Conservation (phyloP, 1,140 invertebrate genomes). For the Cotesia chilonis region DNA sequence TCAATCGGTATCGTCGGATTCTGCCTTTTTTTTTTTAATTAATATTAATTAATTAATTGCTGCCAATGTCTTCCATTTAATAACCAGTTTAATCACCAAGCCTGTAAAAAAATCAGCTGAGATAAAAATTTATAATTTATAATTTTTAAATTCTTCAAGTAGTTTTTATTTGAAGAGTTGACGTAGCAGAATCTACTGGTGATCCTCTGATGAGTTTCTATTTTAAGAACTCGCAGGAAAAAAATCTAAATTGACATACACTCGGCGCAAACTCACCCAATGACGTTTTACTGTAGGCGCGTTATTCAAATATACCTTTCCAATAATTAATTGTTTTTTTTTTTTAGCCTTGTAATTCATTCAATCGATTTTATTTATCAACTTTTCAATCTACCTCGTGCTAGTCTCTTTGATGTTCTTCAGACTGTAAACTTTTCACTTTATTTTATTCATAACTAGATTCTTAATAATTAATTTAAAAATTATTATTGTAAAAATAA, state of each 20-base stretch:
- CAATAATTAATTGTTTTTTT: background rate
- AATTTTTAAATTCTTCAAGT: too few species aligned
- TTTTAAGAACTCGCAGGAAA: constrained; percentile 19
- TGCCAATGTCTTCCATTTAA: too few species aligned
- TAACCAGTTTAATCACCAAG: too few species aligned
- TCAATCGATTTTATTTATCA: background rate
- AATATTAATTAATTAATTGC: background rate
- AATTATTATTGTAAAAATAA: background rate
- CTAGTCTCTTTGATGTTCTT: too few species aligned
- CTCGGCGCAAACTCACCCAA: constrained; percentile 4
- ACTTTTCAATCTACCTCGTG: too few species aligned
- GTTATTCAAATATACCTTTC: constrained; percentile 22
- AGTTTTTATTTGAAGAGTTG: background rate
- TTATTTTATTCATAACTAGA: background rate
- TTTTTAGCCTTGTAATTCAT: background rate
- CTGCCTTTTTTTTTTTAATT: background rate
- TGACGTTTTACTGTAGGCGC: constrained; percentile 25
- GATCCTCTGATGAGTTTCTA: background rate
- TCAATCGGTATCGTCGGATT: background rate
- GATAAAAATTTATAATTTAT: too few species aligned
- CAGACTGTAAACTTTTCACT: background rate
- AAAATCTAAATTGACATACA: background rate
- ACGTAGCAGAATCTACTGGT: background rate
- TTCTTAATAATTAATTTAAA: background rate
- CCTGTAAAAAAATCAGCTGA: too few species aligned